Base-by-base conservation (phyloP, 2,113 vertebrate species). In the Anarrhichthys ocellatus region DNA sequence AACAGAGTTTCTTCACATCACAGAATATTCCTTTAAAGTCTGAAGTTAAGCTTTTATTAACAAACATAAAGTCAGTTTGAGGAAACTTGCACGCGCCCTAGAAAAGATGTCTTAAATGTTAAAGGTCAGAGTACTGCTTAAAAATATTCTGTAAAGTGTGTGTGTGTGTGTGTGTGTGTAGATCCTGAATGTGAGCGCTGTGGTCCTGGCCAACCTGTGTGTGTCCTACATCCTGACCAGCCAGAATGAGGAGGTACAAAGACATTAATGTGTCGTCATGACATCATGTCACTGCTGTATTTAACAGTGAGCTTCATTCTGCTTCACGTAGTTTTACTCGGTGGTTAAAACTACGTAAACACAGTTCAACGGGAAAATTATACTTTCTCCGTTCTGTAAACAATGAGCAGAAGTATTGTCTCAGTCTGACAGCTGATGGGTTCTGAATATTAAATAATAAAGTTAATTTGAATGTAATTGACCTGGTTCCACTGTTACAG, bases 141-240 rank as follows among this genome's bases (percentile, higher is more conserved):
- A 1, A 22, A 46, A 46, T 73, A 6, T n/a, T 46, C 1, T 29
- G 40, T 32, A 3, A 73, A 15, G 6, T 50, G 46, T 48, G 15
- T 48, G 15, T 48, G 46, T 48, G 46, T 48, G 46, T 48, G 46
- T 48, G 46, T 56, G 9, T 11, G n/a, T 24, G 10, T 36, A 96
- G 96, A 98, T 99, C 88, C 94, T 99, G 15, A 94, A 96, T 0
- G 97, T 99, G 52, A 99, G 98, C 42, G 98, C 98, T 1, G 96
- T 98, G 65, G 98, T 99, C 40, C 91, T 99, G 85, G 98, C 98
- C 58, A 99, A 99, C 92, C 96, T 99, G 66, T 99, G 98, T 0
- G 98, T 99, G 68, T 98, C 98, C 46, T 99, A 99, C 89, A 98
- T 99, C 89, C 96, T 99, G 96, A 99, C 96, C 1, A 98, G 94